Conservation (phyloP, 2,113 vertebrate genomes). For the Urocitellus parryii region DNA sequence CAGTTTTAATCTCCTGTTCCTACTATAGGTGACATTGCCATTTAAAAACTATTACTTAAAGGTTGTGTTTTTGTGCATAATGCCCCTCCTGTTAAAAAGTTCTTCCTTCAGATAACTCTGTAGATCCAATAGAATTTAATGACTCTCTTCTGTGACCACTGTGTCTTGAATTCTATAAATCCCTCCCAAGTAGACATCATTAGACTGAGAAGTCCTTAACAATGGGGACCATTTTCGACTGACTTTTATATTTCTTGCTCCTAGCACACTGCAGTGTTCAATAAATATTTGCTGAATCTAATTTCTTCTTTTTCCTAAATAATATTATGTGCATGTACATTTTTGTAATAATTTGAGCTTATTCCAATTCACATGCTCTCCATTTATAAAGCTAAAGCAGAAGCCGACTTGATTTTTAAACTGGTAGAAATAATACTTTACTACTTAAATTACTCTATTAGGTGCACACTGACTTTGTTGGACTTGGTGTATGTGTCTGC, state of each 20-base stretch:
- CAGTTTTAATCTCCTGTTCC: background rate
- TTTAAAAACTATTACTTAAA: background rate
- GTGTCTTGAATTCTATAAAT: background rate
- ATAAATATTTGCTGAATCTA: conserved; percentile 35
- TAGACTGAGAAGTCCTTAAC: background rate
- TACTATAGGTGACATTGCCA: background rate
- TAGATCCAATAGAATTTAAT: conserved; percentile 16
- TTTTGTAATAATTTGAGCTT: conserved; percentile 14
- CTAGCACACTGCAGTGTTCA: background rate
- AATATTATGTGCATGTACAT: background rate
- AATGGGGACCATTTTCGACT: background rate
- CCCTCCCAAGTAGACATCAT: background rate
- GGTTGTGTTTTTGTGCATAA: background rate
- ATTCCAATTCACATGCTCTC: background rate
- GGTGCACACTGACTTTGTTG: background rate
- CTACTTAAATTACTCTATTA: background rate
- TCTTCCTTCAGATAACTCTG: background rate
- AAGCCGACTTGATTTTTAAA: conserved; percentile 52
- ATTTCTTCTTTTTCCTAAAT: conserved; percentile 34
- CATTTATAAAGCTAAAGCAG: conserved; percentile 24
- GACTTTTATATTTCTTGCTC: background rate
- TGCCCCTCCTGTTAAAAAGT: background rate
- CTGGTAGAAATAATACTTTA: background rate
- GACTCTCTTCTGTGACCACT: background rate
- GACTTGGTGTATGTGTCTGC: background rate